Evolutionary conservation across 2,113 vertebrate species (phyloP).

Genomic region (Macquaria australasica): DNA sequence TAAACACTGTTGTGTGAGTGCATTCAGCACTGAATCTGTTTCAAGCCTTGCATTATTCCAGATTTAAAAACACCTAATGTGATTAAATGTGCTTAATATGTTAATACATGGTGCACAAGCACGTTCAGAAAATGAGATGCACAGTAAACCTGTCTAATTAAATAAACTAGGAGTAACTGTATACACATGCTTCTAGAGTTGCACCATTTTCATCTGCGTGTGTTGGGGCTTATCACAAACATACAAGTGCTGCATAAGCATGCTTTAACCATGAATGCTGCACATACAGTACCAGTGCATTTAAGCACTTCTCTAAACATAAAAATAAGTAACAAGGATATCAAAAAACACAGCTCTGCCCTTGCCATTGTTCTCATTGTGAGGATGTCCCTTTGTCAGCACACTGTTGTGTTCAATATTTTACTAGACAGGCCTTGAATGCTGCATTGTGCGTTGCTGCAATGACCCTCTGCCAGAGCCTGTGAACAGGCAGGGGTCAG

Average conservation of each 20-base stretch:
- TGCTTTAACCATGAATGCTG: constrained; percentile 19
- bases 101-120: constrained; percentile 5
- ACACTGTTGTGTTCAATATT: constrained; percentile 57
- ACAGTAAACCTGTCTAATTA: constrained; percentile 38
- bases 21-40: not conserved
- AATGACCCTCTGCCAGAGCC: constrained; percentile 41
- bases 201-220: constrained; percentile 14
- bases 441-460: constrained; percentile 44
- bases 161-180: constrained; percentile 1
- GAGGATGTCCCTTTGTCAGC: constrained; percentile 49
- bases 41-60: not conserved
- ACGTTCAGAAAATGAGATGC: constrained; percentile 7
- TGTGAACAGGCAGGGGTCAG: constrained; percentile 46
- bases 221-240: constrained; percentile 21
- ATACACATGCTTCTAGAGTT: constrained; percentile 15
- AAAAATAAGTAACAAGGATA: constrained; percentile 40
- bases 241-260: constrained; percentile 39
- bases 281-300: constrained; percentile 24
- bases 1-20: not conserved
- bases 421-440: constrained; percentile 52
- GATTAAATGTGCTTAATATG: constrained; percentile 32
- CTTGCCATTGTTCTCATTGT: constrained; percentile 47
- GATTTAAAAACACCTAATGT: constrained; percentile 38
- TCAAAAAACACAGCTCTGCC: constrained; percentile 37
- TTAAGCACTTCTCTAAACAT: constrained; percentile 23